Conservation (phyloP, 1,140 invertebrate species). For the Drosophila tani region DNA sequence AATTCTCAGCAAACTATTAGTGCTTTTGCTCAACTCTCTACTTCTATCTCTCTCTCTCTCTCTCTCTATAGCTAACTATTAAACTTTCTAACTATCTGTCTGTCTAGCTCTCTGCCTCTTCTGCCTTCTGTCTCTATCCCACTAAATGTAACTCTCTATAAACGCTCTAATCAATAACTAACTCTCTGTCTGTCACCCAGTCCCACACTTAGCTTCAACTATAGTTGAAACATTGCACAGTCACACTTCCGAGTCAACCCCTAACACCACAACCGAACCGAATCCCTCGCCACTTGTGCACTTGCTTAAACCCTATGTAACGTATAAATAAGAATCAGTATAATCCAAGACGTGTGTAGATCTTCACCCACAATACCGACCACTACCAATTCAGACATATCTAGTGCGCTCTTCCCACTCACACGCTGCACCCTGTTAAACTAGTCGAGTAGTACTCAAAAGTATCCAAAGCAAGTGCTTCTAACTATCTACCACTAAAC, state of each 20-base stretch:
- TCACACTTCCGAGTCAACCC: constrained; percentile 21
- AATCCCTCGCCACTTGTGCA: constrained; percentile 68
- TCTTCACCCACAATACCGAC: constrained; percentile 64
- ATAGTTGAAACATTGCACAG: constrained; percentile 58
- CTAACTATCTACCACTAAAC: constrained; percentile 66
- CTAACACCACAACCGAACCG: constrained; percentile 13
- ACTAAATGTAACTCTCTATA: constrained; percentile 51
- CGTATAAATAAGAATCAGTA: constrained; percentile 49
- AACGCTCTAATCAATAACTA: constrained; percentile 54
- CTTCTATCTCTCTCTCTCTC: constrained; percentile 64
- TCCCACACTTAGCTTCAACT: constrained; percentile 68
- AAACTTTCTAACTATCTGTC: constrained; percentile 38
- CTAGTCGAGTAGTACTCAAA: constrained; percentile 65
- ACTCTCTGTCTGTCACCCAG: constrained; percentile 51
- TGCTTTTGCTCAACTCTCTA: constrained; percentile 78
- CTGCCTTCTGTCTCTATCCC: constrained; percentile 46
- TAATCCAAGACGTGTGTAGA: constrained; percentile 74
- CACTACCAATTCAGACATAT: constrained; percentile 40
- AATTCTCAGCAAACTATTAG: constrained; percentile 66
- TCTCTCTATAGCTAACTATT: constrained; percentile 40
- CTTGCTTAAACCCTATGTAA: constrained; percentile 64
- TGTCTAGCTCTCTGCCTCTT: constrained; percentile 53
- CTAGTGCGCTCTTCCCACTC: constrained; percentile 67
- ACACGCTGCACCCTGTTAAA: constrained; percentile 74
- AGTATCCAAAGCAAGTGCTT: constrained; percentile 63